These are phyloP conservation scores for Cotesia vestalis DNA, from an alignment of 1,140 invertebrate species.

Conservation along the genomic window DNA sequence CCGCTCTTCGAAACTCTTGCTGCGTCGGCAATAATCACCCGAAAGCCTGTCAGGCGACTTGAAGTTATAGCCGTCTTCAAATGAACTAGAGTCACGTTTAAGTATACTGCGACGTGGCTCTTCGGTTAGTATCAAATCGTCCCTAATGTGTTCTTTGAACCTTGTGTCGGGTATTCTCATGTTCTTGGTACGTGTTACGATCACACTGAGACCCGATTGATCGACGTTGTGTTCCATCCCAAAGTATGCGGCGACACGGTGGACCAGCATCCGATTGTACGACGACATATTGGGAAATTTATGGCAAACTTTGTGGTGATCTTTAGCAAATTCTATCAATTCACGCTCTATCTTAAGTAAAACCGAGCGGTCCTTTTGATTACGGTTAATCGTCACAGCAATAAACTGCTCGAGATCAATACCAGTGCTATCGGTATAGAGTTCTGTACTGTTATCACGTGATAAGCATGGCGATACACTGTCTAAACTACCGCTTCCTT, in stretches of 20 bases:
- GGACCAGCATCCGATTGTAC: constrained; percentile 94
- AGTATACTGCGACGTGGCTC: constrained; percentile 81
- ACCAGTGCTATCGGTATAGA: constrained; percentile 79
- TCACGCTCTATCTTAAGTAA: constrained; percentile 89
- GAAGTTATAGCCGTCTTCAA: constrained; percentile 74
- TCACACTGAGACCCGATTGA: constrained; percentile 82
- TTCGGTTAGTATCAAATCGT: constrained; percentile 70
- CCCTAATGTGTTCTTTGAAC: constrained; percentile 72
- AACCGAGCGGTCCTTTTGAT: constrained; percentile 84
- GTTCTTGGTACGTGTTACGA: constrained; percentile 81
- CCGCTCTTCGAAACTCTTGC: constrained; percentile 90
- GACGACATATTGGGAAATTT: constrained; percentile 92
- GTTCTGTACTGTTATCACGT: constrained; percentile 83
- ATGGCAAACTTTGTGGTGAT: constrained; percentile 79
- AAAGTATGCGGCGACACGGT: constrained; percentile 91
- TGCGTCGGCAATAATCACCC: constrained; percentile 75
- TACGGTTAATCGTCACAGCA: constrained; percentile 89
- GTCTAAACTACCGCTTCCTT: constrained; percentile 72
- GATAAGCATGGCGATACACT: constrained; percentile 71
- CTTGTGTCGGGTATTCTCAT: constrained; percentile 77
- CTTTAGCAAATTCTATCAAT: constrained; percentile 82
- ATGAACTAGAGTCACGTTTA: constrained; percentile 82
- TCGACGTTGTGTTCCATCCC: constrained; percentile 95
- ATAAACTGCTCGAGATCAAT: constrained; percentile 89
- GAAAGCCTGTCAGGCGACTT: constrained; percentile 72